Conservation (phyloP, 2,888 invertebrate species). For the Allygus modestus region DNA sequence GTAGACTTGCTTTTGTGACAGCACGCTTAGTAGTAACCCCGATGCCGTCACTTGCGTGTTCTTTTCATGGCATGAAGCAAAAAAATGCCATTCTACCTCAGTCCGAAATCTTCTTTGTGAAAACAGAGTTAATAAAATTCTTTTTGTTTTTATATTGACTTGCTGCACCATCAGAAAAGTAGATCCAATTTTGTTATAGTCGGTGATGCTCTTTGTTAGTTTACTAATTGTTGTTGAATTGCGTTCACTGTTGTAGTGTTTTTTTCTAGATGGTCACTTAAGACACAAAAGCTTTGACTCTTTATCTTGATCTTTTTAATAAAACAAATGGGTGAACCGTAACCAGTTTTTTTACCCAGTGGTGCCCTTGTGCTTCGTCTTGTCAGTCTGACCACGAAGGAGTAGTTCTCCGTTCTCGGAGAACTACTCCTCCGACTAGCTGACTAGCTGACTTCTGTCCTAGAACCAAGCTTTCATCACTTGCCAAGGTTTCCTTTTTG, state of each 20-base stretch:
- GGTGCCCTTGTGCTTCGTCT: conserved; percentile 55
- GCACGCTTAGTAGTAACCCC: conserved; percentile 49
- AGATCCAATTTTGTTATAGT: conserved; percentile 35
- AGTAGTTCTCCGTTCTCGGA: conserved; percentile 19
- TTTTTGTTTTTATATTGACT: conserved; percentile 51
- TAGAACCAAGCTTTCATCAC: conserved; percentile 32
- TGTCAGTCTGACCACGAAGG: conserved; percentile 36
- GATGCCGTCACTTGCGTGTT: conserved; percentile 19
- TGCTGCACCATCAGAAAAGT: conserved; percentile 43
- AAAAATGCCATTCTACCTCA: conserved; percentile 52
- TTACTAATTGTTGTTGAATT: conserved; percentile 42
- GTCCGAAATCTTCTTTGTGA: conserved; percentile 54
- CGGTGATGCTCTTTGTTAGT: conserved; percentile 35
- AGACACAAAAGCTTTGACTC: conserved; percentile 22
- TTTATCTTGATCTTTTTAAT: conserved; percentile 51
- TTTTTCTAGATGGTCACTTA: conserved; percentile 37
- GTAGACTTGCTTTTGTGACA: conserved; percentile 51
- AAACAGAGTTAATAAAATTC: conserved; percentile 52
- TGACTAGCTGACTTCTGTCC: conserved; percentile 26
- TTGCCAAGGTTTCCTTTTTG: background rate
- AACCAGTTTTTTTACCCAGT: conserved; percentile 43
- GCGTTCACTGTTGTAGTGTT: conserved; percentile 29
- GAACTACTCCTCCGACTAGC: too few species aligned
- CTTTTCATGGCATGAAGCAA: conserved; percentile 38
- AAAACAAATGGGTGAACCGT: conserved; percentile 49